Base-by-base conservation (phyloP, 1,140 invertebrate genomes). In the Drosophila murphyi region DNA sequence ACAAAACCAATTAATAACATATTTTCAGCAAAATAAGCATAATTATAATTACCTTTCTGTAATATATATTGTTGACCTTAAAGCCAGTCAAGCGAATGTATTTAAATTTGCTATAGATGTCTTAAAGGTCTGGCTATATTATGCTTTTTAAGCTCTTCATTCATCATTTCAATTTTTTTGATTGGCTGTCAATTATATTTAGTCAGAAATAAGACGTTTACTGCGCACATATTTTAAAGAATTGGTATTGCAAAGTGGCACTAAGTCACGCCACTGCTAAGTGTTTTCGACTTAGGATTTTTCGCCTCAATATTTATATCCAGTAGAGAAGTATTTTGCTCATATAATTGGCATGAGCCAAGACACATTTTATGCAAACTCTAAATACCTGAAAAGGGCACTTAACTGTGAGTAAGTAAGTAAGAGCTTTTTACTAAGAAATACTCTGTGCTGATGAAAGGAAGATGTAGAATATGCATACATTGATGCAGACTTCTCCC, bases 241-340 rank as follows among this genome's bases (percentile, higher is more conserved):
- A 50, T 31, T 10, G 37, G 55, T 5, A 57, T 35, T n/a, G 34
- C 47, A 54, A 68, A 69, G 41, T 73, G 64, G 47, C 39, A 60
- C 37, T 7, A 10, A 54, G 52, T 3, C 20, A 29, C 4, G 5
- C 50, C 43, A 32, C 4, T 31, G 56, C 34, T 56, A 60, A 73
- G 64, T 61, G 64, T 50, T 61, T 73, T 69, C 10, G 41, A 41
- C 56, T 69, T 69, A 29, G 64, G 39, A 60, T 60, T 31, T 60
- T 47, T 1, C 39, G 57, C 57, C 35, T 48, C 4, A 20, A 47
- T 48, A 20, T 7, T 3, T 37, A 37, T 55, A 37, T 7, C 39
- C 39, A 43, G 39, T 43, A 43, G 39, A n/a, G 10, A 43, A 43
- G 39, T 43, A 12, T 28, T 56, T 29, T 56, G 12, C 6, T 39